phyloP scores from a whole-genome alignment of 2,113 vertebrate species.

The Poeciliopsis occidentalis region DNA sequence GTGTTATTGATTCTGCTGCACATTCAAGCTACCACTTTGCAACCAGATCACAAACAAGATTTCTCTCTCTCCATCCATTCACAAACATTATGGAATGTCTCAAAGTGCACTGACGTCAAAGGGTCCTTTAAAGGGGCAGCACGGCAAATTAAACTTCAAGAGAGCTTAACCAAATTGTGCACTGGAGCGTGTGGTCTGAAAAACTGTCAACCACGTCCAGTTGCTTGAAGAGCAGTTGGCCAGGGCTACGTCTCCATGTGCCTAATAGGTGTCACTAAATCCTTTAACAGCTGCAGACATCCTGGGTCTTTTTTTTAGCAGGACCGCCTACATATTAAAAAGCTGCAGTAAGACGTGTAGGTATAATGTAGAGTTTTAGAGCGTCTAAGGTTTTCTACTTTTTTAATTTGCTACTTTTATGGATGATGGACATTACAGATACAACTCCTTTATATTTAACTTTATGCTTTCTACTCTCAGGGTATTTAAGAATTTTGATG shows the following conservation, averaged over 20 bases:
- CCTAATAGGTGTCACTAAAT: constrained; percentile 43
- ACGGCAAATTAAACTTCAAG: constrained; percentile 16
- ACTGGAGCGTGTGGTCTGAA: constrained; percentile 15
- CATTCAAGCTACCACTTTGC: constrained; percentile 5
- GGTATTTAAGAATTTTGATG: not conserved
- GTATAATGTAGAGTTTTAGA: not conserved
- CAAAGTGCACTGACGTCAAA: constrained; percentile 72
- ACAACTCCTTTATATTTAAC: not conserved
- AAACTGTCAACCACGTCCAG: constrained; percentile 11
- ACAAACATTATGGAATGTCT: constrained; percentile 64
- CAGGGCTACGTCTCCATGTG: not conserved
- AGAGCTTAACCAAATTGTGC: constrained; percentile 4
- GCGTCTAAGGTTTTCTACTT: not conserved
- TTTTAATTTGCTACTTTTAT: not conserved
- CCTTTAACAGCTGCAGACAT: constrained; percentile 71
- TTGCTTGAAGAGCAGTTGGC: constrained; percentile 8
- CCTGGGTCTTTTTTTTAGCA: constrained; percentile 78
- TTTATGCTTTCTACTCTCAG: not conserved
- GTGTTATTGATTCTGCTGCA: constrained; percentile 41
- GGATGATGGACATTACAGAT: too few species aligned
- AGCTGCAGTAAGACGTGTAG: constrained; percentile 50
- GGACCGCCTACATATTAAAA: constrained; percentile 30
- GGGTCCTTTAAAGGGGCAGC: constrained; percentile 71
- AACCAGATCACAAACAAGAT: constrained; percentile 5
- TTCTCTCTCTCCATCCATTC: constrained; percentile 50